A percentile compares a stretch with the other conserved stretches of the same genome.
Conservation (phyloP, 2,113 vertebrate genomes). For the Spermophilus dauricus region DNA sequence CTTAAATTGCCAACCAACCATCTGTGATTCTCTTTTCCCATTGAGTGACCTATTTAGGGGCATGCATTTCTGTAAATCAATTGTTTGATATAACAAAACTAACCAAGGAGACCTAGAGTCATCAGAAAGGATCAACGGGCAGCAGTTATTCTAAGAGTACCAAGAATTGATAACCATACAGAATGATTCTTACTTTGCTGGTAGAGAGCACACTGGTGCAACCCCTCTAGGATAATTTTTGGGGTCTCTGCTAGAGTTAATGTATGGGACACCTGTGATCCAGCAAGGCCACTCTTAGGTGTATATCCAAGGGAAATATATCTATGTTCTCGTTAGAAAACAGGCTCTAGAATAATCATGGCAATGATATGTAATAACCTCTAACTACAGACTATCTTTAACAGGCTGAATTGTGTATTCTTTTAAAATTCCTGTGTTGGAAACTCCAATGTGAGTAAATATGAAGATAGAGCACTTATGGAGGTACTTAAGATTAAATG, state of each 20-base stretch:
- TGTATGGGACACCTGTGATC: rapidly evolving
- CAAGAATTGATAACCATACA: background rate
- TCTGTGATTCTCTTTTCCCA: background rate
- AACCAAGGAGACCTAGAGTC: background rate
- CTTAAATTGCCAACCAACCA: background rate
- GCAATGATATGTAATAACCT: background rate
- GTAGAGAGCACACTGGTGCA: background rate
- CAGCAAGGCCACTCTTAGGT: background rate
- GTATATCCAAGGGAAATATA: background rate
- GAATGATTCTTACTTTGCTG: background rate
- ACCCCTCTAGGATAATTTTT: background rate
- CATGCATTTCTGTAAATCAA: background rate
- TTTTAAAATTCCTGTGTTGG: background rate
- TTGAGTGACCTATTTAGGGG: background rate
- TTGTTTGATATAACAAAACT: background rate
- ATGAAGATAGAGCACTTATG: background rate
- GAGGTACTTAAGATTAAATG: background rate
- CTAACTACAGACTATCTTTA: background rate
- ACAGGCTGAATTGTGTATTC: background rate
- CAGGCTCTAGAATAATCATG: background rate
- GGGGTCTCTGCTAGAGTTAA: background rate
- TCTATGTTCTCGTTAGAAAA: background rate
- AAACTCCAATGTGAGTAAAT: background rate
- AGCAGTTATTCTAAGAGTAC: background rate
- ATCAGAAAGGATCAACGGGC: background rate